Evolutionary conservation across 1,140 invertebrate genomes (phyloP).

Genomic region (Apis dorsata): DNA sequence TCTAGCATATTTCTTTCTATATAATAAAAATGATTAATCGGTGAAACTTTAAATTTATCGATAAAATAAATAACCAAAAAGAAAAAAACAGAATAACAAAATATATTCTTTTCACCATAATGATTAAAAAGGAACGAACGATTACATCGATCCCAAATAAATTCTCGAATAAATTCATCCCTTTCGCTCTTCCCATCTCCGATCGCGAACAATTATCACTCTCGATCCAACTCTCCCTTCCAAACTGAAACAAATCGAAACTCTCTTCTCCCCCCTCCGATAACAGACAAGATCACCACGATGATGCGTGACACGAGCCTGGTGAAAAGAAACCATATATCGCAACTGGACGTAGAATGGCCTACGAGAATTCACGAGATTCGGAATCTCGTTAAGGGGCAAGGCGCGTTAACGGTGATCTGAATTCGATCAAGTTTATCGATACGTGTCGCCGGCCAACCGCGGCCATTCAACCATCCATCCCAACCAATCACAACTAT

Average conservation of each 20-base stretch:
- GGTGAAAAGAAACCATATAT: not conserved
- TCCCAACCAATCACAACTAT: conserved; percentile 51
- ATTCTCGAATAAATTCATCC: not conserved
- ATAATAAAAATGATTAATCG: no score
- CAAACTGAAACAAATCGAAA: not conserved
- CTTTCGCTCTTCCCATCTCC: no score
- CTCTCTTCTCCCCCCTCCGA: not conserved
- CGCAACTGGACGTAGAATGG: not conserved
- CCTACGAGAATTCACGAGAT: no score
- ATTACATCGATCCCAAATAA: not conserved
- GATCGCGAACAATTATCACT: not conserved
- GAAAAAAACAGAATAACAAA: no score
- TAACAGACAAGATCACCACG: not conserved
- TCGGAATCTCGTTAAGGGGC: not conserved
- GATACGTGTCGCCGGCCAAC: conserved; percentile 8
- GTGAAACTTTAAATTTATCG: no score
- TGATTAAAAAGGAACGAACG: conserved; percentile 17
- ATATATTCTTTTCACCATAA: no score
- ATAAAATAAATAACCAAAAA: not conserved
- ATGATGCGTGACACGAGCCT: not conserved
- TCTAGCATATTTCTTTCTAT: no score
- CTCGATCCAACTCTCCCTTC: no score
- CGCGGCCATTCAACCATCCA: conserved; percentile 1
- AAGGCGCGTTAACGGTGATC: not conserved
- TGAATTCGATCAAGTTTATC: not conserved